These are phyloP conservation scores for Lepidurus packardi DNA, from an alignment of 1,140 invertebrate genomes.

Conservation along the genomic window DNA sequence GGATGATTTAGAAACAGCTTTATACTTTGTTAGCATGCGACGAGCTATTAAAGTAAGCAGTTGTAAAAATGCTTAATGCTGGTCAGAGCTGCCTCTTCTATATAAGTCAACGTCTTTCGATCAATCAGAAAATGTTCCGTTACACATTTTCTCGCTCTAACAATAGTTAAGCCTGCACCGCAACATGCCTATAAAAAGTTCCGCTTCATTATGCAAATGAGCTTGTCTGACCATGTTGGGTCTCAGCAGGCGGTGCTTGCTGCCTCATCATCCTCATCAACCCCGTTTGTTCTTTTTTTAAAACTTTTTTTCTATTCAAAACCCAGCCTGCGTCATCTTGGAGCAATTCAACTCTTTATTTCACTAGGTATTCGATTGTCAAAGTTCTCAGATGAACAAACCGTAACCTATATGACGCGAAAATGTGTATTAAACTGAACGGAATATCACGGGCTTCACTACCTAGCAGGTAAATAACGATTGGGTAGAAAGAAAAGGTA, in stretches of 20 bases:
- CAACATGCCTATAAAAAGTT: neutral
- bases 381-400: neutral
- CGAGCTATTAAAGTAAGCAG: neutral
- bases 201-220: slow-evolving; percentile 18
- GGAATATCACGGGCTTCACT: neutral
- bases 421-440: neutral
- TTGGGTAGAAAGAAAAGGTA: neutral
- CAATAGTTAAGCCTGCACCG: slow-evolving; percentile 2
- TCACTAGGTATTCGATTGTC: too few relatives aligned
- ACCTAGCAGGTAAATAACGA: neutral
- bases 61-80: neutral
- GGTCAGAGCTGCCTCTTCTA: neutral
- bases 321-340: neutral
- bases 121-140: slow-evolving; percentile 7
- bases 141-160: slow-evolving; percentile 11
- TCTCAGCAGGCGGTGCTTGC: slow-evolving; percentile 20
- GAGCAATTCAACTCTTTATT: neutral
- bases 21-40: neutral
- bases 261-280: neutral
- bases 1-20: too few relatives aligned
- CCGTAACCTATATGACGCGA: neutral
- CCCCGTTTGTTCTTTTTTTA: neutral
- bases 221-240: slow-evolving; percentile 17
- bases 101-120: neutral
- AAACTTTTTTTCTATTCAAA: neutral